Evolutionary conservation across 37 sponge, comb jelly and placozoan genomes (phyloP), one percentile per base, ranked within the genome.

Genomic region (Mnemiopsis leidyi): DNA sequence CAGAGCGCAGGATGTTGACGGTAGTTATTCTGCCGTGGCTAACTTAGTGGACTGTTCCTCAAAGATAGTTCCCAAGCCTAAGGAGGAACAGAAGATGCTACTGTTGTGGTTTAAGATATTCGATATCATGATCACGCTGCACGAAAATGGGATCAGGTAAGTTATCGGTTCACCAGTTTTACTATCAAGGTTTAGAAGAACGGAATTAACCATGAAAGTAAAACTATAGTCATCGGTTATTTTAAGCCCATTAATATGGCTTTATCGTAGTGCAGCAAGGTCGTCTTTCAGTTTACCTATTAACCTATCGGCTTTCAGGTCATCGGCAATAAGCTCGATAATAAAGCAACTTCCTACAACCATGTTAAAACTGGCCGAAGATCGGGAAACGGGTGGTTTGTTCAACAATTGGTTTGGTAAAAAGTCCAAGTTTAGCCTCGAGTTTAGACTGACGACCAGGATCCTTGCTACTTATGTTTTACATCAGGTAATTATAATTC

Each of bases 391-490:
- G 24, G 90, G 90, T 26, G 90, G 90, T 24, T 29, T 85, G 39
- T 85, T 85, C 90, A 85, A 37, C 90, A 85, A 85, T 26, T 85
- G 90, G 90, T 85, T 85, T 26, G 90, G 90, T 3, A 85, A 85
- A 29, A 85, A 85, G 90, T 40, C 61, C 13, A 85, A 85, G 48
- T 85, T 39, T 29, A 40, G 36, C 3, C 29, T 85, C 0, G 90
- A 85, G 48, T 85, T 85, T 25, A 85, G 90, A 40, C 61, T 85
- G 25, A 40, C 90, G 24, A 85, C 90, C 25, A 38, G 90, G 36
- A 38, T 85, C 16, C 0, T 85, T 29, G 90, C 90, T 3, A 85
- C 90, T 0, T 85, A 28, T 39, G 38, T 85, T 29, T 33, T 32
- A 32, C 61, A 85, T 85, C 90, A 85, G 90, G 90, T 85, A 21